A percentile compares a stretch with the other conserved stretches of the same genome.
phyloP scores from a whole-genome alignment of 2,113 vertebrate species.

The Salvelinus sp. region DNA sequence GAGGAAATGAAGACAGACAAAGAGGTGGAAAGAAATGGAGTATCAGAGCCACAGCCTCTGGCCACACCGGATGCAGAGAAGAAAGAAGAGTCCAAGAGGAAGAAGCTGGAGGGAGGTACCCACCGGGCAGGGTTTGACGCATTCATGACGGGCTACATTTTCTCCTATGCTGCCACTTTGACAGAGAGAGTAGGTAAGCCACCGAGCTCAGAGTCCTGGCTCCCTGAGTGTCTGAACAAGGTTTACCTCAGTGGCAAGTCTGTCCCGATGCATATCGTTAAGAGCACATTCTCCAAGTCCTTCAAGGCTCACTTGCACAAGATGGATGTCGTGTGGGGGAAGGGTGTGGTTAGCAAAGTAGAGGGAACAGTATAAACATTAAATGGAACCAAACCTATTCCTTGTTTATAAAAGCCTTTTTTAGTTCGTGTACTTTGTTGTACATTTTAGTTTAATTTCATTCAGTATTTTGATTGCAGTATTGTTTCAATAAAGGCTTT shows the following conservation, averaged over 20 bases:
- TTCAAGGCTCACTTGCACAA: slow-evolving; percentile 90
- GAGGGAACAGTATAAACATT: background rate
- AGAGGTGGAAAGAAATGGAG: slow-evolving; percentile 21
- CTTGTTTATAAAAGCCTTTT: background rate
- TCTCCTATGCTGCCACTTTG: slow-evolving; percentile 78
- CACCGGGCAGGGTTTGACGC: slow-evolving; percentile 96
- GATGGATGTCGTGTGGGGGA: slow-evolving; percentile 85
- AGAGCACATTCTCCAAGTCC: slow-evolving; percentile 91
- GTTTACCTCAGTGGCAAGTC: slow-evolving; percentile 96
- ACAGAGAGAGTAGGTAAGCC: slow-evolving; percentile 33
- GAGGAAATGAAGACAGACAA: background rate
- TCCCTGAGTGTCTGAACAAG: slow-evolving; percentile 86
- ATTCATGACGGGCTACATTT: slow-evolving; percentile 96
- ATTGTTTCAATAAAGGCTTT: background rate
- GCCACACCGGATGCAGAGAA: background rate
- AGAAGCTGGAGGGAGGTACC: slow-evolving; percentile 67
- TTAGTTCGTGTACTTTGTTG: background rate
- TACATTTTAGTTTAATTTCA: background rate
- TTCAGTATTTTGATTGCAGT: background rate
- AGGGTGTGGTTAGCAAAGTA: slow-evolving; percentile 33
- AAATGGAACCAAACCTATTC: background rate
- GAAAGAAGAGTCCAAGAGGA: slow-evolving; percentile 20
- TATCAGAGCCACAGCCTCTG: background rate
- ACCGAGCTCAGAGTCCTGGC: slow-evolving; percentile 42
- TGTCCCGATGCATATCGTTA: slow-evolving; percentile 86